A percentile compares a stretch with the other conserved stretches of the same genome.
Conservation (phyloP, 2,113 vertebrate species). For the Recurvirostra avosetta region DNA sequence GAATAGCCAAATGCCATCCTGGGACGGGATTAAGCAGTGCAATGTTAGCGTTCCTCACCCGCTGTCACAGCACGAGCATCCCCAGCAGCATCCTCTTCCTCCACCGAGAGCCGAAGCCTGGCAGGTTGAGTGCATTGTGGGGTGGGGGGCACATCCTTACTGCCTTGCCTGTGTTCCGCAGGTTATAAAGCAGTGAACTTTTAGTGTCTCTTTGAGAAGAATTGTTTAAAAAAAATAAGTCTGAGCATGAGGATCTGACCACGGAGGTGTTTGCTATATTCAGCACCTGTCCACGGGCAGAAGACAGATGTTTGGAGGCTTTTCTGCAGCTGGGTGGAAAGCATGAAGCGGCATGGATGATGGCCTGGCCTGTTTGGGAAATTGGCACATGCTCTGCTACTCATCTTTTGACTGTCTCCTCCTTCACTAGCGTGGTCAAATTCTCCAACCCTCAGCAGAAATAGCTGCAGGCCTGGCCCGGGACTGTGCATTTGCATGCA, state of each 20-base stretch:
- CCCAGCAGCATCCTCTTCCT: not conserved
- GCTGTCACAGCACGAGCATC: not conserved
- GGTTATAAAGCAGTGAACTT: not conserved
- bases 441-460: not conserved
- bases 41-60: fast-evolving
- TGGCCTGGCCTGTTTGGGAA: not conserved
- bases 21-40: not conserved
- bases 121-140: not conserved
- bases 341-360: not conserved
- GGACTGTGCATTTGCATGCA: not conserved
- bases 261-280: not conserved
- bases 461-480: not conserved
- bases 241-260: not conserved
- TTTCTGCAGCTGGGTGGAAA: not conserved
- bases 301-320: not conserved
- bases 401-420: not conserved
- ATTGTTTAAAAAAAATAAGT: too few relatives aligned
- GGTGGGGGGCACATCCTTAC: not conserved
- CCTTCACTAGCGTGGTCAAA: not conserved
- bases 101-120: not conserved
- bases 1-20: not conserved
- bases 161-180: not conserved
- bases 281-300: not conserved
- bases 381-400: fast-evolving
- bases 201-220: not conserved